phyloP scores from a whole-genome alignment of 1,140 invertebrate genomes.

The Neodiprion pinetum region DNA sequence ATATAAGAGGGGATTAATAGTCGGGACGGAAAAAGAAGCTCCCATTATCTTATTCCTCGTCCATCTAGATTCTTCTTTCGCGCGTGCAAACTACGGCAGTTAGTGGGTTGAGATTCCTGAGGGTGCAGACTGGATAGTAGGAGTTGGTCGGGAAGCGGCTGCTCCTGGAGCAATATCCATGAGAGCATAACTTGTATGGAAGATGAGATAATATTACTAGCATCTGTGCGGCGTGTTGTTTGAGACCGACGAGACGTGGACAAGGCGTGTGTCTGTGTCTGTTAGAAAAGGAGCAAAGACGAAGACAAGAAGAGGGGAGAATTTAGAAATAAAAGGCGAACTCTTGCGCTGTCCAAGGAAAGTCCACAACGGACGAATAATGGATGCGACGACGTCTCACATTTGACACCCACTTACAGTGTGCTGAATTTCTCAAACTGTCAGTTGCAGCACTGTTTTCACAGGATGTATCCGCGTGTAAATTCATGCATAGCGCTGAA shows the following conservation, averaged over 20 bases:
- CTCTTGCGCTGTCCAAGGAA: not conserved
- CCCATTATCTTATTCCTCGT: no score
- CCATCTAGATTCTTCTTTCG: no score
- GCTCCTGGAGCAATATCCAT: constrained; percentile 52
- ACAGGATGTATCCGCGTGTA: no score
- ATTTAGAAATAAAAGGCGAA: constrained; percentile 18
- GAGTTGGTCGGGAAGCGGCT: constrained; percentile 32
- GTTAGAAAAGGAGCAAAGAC: not conserved
- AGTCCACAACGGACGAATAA: constrained; percentile 23
- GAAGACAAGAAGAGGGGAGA: constrained; percentile 5
- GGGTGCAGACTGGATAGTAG: not conserved
- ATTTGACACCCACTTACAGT: constrained; percentile 22
- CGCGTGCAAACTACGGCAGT: no score
- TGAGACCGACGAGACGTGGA: constrained; percentile 31
- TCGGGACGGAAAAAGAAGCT: no score
- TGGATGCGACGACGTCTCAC: constrained; percentile 27
- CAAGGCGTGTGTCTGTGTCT: constrained; percentile 17
- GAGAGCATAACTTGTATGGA: constrained; percentile 51
- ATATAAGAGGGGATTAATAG: no score
- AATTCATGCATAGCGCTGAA: no score
- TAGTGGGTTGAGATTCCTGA: no score
- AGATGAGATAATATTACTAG: constrained; percentile 52
- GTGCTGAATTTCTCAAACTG: not conserved
- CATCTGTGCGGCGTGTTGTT: constrained; percentile 44
- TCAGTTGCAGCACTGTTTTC: no score